Conservation (phyloP, 1,140 invertebrate genomes). For the Drosophila arizonae region DNA sequence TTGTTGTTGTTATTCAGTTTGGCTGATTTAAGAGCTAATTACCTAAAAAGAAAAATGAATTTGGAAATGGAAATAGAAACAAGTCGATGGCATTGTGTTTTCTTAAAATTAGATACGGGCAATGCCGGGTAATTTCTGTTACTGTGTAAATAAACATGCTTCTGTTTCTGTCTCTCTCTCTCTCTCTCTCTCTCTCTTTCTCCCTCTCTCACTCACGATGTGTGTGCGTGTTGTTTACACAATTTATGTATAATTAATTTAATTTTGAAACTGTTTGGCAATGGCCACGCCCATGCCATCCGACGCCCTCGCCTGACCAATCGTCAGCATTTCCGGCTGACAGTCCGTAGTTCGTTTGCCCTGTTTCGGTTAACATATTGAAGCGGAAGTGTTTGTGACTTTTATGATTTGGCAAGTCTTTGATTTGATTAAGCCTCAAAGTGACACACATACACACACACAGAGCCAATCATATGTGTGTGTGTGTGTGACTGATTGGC, state of each 20-base stretch:
- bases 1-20: no score
- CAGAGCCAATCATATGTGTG: neutral
- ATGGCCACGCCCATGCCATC: neutral
- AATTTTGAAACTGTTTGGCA: constrained; percentile 31
- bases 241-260: constrained; percentile 38
- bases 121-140: constrained; percentile 1
- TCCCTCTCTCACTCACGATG: neutral
- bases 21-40: no score
- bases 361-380: constrained; percentile 26
- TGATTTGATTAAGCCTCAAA: constrained; percentile 69
- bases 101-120: neutral
- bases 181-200: no score
- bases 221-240: constrained; percentile 1
- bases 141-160: neutral
- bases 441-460: neutral
- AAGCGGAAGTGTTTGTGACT: constrained; percentile 59
- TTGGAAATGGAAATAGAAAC: no score
- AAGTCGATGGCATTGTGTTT: no score
- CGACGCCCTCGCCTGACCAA: neutral
- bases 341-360: constrained; percentile 31
- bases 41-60: no score
- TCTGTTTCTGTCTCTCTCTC: neutral
- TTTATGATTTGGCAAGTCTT: constrained; percentile 63
- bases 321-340: constrained; percentile 18
- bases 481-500: constrained; percentile 51